phyloP scores from a whole-genome alignment of 64 coral and sea anemone species.

The Pachyseris speciosa region DNA sequence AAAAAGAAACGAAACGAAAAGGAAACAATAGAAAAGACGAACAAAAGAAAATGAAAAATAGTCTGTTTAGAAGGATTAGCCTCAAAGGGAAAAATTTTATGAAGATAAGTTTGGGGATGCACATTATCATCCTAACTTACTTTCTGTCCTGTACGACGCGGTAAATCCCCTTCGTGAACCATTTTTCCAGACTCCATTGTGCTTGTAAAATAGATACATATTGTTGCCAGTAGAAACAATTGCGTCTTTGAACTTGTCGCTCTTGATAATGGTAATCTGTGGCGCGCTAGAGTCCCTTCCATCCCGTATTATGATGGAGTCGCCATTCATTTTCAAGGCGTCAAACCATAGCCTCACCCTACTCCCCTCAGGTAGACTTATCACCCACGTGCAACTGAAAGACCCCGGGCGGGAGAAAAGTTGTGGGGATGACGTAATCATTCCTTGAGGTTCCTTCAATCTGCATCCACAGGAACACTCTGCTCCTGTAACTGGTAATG shows the following conservation, averaged over 20 bases:
- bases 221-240: constrained; percentile 67
- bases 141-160: constrained; percentile 74
- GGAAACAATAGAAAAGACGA: no score
- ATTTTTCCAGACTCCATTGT: constrained; percentile 85
- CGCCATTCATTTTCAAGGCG: constrained; percentile 75
- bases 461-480: constrained; percentile 83
- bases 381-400: constrained; percentile 72
- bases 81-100: no score
- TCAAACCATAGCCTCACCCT: constrained; percentile 88
- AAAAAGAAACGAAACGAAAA: no score
- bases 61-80: no score
- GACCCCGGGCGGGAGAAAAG: constrained; percentile 47
- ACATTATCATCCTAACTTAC: constrained; percentile 35
- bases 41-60: no score
- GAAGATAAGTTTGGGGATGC: no score
- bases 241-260: background rate
- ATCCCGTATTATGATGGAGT: constrained; percentile 75
- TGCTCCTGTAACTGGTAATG: constrained; percentile 45
- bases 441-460: constrained; percentile 71
- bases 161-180: constrained; percentile 79
- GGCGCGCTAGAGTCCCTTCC: constrained; percentile 74
- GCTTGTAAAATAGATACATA: constrained; percentile 84
- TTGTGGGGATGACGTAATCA: constrained; percentile 92
- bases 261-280: constrained; percentile 58
- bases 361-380: constrained; percentile 41